Evolutionary conservation across 2,888 invertebrate genomes (phyloP), one percentile per base, ranked within the genome.

Genomic region (Melolontha melolontha): DNA sequence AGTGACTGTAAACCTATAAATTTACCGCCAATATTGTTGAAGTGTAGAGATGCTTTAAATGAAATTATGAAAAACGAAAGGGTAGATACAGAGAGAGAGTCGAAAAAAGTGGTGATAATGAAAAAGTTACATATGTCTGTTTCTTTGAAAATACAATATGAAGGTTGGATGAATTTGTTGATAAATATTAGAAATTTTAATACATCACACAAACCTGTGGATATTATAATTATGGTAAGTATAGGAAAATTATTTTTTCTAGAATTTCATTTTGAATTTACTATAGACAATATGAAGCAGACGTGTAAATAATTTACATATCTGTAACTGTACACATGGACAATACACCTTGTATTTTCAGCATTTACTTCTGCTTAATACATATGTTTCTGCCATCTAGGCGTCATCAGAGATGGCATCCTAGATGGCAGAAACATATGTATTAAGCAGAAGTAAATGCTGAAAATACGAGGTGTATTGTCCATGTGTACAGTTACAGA

Each of bases 191-290:
- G 86, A 11, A 14, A 49, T 78, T 71, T 79, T 0, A 79, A 77
- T 64, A 81, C 84, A 44, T 87, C 88, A 67, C 86, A 89, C 70
- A 90, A 89, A 82, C 86, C 91, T 0, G 85, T 93, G 69, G 92
- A 93, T 82, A 44, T 67, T 2, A 84, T 92, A 59, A 81, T 91
- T 14, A 84, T 92, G 71, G 79, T 92, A 14, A 59, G 29, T 59
- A 22, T 22, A 22, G 22, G 2, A 22, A 2, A 2, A 2, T 22
- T 22, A 10, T 10, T 34, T 34, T 34, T 34, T 5, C 6, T 34
- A 34, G 6, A 16, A 14, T 78, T 91, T n/a, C 8, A n/a, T 14
- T 14, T 12, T 47, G 10, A 16, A 47, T 14, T 55, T 10, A 49
- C 0, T 17, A n/a, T n/a, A n/a, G n/a, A n/a, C n/a, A n/a, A n/a